Evolutionary conservation across 2,113 vertebrate genomes (phyloP).

Genomic region (human): DNA sequence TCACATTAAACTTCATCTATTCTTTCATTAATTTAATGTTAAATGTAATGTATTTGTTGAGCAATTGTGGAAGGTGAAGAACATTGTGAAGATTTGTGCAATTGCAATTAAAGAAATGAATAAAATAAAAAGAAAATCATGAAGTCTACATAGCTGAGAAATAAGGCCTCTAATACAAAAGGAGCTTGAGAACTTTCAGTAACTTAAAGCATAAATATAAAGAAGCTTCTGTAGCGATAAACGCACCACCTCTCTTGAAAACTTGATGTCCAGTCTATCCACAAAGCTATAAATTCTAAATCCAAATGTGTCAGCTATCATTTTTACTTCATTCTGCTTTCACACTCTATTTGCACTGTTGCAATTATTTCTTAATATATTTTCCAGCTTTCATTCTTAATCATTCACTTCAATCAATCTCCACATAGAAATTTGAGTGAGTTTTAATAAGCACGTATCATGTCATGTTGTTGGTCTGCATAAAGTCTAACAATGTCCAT

Average conservation of each 20-base stretch:
- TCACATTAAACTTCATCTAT: not conserved
- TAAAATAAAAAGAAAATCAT: not conserved
- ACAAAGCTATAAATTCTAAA: not conserved
- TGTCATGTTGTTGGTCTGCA: not conserved
- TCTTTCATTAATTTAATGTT: not conserved
- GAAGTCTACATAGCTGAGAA: not conserved
- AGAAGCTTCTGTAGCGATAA: not conserved
- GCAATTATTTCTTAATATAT: not conserved
- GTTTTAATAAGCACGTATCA: not conserved
- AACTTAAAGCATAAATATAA: not conserved
- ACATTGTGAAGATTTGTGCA: not conserved
- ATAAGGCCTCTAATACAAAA: not conserved
- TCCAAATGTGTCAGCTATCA: not conserved
- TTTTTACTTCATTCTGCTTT: not conserved
- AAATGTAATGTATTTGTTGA: not conserved
- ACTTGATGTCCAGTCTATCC: not conserved
- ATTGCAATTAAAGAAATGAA: not conserved
- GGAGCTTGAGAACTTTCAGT: not conserved
- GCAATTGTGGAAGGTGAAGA: not conserved
- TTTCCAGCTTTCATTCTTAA: not conserved
- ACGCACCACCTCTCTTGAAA: not conserved
- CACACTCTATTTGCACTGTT: not conserved
- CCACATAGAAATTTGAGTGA: not conserved
- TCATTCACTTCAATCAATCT: not conserved
- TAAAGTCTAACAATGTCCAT: not conserved